These are phyloP conservation scores for Heliocidaris tuberculata DNA, from an alignment of 35 echinoderm and acorn worm genomes.

Conservation along the genomic window DNA sequence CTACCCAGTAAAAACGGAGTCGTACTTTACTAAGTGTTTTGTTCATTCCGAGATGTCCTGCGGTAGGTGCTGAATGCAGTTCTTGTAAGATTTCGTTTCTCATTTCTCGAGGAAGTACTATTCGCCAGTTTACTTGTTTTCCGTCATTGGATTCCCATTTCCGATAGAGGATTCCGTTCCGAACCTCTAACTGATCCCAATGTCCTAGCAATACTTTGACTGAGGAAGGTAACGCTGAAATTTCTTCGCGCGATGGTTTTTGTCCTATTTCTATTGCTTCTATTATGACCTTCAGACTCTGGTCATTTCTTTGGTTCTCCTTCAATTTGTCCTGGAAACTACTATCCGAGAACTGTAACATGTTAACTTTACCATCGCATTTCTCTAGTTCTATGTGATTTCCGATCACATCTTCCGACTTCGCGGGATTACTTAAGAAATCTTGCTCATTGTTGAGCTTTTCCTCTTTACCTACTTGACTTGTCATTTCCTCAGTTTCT, in stretches of 20 bases:
- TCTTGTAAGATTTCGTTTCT: too few species aligned
- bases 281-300: background rate
- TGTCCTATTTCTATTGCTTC: background rate
- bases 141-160: background rate
- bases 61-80: too few species aligned
- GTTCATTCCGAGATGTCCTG: too few species aligned
- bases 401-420: background rate
- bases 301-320: background rate
- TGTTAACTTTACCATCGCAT: too few species aligned
- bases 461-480: background rate
- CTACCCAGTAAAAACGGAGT: too few species aligned
- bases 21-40: too few species aligned
- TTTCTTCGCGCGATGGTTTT: background rate
- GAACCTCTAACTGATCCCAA: background rate
- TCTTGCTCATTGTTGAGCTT: too few species aligned
- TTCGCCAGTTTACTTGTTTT: background rate
- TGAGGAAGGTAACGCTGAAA: background rate
- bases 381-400: background rate
- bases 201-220: background rate
- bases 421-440: too few species aligned
- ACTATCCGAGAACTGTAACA: too few species aligned
- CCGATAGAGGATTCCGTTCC: background rate
- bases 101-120: too few species aligned
- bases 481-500: background rate
- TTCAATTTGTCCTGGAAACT: background rate